Evolutionary conservation across 2,797 vertebrate species (phyloP).

Genomic region (Coregonus ussuriensis): DNA sequence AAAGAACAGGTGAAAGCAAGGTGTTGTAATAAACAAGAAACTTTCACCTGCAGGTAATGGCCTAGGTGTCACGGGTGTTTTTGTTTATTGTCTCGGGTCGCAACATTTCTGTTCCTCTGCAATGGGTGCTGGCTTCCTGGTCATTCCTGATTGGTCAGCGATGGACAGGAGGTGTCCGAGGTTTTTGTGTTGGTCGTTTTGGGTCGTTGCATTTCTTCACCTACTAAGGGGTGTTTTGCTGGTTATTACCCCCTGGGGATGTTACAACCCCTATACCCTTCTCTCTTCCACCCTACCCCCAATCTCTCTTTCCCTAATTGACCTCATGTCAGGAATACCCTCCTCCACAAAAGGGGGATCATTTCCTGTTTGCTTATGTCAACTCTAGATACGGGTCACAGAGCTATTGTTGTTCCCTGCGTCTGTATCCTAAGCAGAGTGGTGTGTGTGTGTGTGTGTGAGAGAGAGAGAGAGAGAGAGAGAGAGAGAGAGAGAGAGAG

Average conservation of each 20-base stretch:
- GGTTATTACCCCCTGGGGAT: neutral
- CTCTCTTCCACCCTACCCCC: no score
- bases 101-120: neutral
- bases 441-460: slow-evolving; percentile 24
- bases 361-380: slow-evolving; percentile 67
- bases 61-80: neutral
- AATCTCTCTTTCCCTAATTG: slow-evolving; percentile 40
- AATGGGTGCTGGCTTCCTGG: neutral
- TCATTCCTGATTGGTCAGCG: slow-evolving; percentile 17
- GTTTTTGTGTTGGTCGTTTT: slow-evolving; percentile 33
- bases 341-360: slow-evolving; percentile 35
- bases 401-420: slow-evolving; percentile 47
- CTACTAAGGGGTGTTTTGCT: neutral
- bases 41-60: neutral
- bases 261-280: neutral
- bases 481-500: neutral
- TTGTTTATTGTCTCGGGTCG: slow-evolving; percentile 5
- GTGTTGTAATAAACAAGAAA: slow-evolving; percentile 5
- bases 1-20: neutral
- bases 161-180: slow-evolving; percentile 19
- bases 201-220: slow-evolving; percentile 17
- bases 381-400: slow-evolving; percentile 51
- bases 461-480: slow-evolving; percentile 37
- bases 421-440: slow-evolving; percentile 39
- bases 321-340: slow-evolving; percentile 49